Evolutionary conservation across 2,113 vertebrate genomes (phyloP).

Genomic region (Callaeas wilsoni): DNA sequence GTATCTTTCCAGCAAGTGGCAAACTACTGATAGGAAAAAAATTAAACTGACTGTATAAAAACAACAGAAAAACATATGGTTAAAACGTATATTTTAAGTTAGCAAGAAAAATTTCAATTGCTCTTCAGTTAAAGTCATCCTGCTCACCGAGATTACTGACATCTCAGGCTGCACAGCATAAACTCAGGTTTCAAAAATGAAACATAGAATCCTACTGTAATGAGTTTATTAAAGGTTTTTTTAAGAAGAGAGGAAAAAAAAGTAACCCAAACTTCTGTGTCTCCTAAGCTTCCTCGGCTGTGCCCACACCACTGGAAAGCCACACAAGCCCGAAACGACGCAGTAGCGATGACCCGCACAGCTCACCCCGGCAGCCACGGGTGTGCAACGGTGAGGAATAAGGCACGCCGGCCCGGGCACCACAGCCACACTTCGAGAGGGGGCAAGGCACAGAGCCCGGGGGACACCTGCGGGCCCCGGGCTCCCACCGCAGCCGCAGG

Average conservation of each 20-base stretch:
- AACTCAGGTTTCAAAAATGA: not conserved
- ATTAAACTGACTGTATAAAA: not conserved
- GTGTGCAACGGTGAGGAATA: fast-evolving
- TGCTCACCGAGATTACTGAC: not conserved
- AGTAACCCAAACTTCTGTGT: not conserved
- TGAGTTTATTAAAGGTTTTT: not conserved
- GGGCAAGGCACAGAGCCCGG: not conserved
- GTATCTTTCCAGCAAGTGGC: not conserved
- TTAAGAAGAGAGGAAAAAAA: not conserved
- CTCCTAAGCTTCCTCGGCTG: not conserved
- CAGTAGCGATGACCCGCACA: fast-evolving
- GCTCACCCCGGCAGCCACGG: not conserved
- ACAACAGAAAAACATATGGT: fast-evolving
- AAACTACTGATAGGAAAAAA: not conserved
- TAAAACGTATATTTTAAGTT: not conserved
- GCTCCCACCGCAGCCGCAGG: not conserved
- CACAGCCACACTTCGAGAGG: fast-evolving
- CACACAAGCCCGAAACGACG: not conserved
- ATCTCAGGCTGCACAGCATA: not conserved
- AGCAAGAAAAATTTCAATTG: not conserved
- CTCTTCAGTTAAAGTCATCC: not conserved
- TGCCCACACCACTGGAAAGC: not conserved
- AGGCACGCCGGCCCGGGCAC: too few relatives aligned
- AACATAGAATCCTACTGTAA: not conserved
- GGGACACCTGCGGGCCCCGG: not conserved